Percentiles rank a stretch among this genome's conserved stretches.
Evolutionary conservation across 2,797 vertebrate species (phyloP).

Genomic region (Brachyalestes nurse): DNA sequence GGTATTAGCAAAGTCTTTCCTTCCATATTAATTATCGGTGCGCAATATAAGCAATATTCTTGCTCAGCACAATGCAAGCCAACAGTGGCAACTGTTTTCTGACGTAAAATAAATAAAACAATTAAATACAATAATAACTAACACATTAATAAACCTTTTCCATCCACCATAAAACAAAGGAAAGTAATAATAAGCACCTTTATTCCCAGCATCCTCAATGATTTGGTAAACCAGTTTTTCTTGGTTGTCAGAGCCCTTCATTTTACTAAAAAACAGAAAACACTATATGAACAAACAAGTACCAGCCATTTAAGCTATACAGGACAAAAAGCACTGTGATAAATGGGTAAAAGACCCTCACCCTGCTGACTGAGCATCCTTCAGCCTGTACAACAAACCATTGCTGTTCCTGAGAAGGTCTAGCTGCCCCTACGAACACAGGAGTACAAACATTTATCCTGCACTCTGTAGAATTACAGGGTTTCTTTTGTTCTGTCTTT

Average conservation of each 20-base stretch:
- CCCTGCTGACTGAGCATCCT: slow-evolving; percentile 88
- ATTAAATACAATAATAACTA: no score
- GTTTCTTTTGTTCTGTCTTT: background rate
- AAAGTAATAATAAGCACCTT: slow-evolving; percentile 77
- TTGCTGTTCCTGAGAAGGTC: slow-evolving; percentile 91
- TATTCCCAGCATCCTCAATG: slow-evolving; percentile 96
- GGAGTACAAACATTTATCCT: background rate
- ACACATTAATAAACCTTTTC: no score
- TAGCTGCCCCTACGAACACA: slow-evolving; percentile 85
- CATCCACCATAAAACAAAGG: background rate
- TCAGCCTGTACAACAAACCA: slow-evolving; percentile 92
- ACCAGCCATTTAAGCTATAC: background rate
- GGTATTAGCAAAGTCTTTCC: no score
- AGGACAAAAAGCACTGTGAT: background rate
- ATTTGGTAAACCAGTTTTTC: slow-evolving; percentile 98
- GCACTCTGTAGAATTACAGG: background rate
- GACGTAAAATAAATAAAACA: no score
- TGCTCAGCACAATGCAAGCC: no score
- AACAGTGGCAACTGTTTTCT: no score
- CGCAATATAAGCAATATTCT: no score
- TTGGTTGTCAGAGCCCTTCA: slow-evolving; percentile 98
- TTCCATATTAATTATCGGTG: no score
- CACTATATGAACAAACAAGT: background rate
- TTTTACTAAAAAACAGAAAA: slow-evolving; percentile 82
- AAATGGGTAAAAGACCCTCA: slow-evolving; percentile 62